Evolutionary conservation across 2,888 invertebrate species (phyloP).

Genomic region (Phymatocera aterrima): DNA sequence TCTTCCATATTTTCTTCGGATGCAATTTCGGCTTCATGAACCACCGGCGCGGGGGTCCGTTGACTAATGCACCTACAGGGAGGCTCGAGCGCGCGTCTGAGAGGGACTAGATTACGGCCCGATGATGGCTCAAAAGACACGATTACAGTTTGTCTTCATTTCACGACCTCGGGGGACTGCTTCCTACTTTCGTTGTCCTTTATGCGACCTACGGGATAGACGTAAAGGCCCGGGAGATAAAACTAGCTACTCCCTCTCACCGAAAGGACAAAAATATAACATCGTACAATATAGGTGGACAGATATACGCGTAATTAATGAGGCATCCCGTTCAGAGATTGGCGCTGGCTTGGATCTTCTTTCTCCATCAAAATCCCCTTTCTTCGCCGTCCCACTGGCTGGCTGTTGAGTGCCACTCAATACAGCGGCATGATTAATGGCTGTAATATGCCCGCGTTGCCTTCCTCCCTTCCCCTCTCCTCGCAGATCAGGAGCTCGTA

Average conservation of each 20-base stretch:
- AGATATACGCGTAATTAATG: slow-evolving; percentile 15
- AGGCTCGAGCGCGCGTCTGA: background rate
- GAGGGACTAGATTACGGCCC: background rate
- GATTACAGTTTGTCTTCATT: background rate
- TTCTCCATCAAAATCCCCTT: background rate
- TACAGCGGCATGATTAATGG: slow-evolving; percentile 66
- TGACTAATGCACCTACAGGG: slow-evolving; percentile 29
- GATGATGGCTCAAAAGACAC: background rate
- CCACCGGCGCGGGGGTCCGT: background rate
- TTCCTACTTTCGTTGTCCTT: background rate
- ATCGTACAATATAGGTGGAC: no score
- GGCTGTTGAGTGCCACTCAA: slow-evolving; percentile 59
- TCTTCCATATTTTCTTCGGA: slow-evolving; percentile 33
- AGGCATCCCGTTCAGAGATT: background rate
- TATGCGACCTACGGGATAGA: background rate
- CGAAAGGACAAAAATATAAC: background rate
- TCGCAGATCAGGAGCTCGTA: background rate
- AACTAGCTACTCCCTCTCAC: background rate
- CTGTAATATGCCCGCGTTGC: slow-evolving; percentile 64
- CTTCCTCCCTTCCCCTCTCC: background rate
- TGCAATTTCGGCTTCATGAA: slow-evolving; percentile 15
- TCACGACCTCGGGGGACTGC: background rate
- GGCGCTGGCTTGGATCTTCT: background rate
- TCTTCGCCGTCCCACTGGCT: slow-evolving; percentile 49
- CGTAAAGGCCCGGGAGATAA: background rate